A percentile compares a stretch with the other conserved stretches of the same genome.
Conservation (phyloP, 2,113 vertebrate genomes). For the Arvicanthis niloticus region DNA sequence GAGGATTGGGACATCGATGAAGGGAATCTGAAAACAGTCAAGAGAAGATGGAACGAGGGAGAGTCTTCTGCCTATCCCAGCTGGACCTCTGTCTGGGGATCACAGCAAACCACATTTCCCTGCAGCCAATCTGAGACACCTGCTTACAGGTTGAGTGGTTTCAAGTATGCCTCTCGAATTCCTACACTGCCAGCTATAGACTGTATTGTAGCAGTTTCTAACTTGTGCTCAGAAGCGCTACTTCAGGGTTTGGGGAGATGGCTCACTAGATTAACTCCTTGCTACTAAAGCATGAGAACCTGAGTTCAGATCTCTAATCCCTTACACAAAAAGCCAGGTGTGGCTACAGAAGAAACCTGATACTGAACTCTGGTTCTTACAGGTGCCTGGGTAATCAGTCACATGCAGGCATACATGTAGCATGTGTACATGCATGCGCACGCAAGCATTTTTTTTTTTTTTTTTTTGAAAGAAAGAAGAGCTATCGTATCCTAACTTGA, state of each 20-base stretch:
- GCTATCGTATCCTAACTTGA: neutral
- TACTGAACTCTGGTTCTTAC: too few species aligned
- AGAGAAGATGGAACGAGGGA: neutral
- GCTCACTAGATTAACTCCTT: neutral
- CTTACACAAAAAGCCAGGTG: neutral
- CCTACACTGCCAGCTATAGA: neutral
- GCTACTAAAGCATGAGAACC: neutral
- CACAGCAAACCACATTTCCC: neutral
- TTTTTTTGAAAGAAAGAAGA: neutral
- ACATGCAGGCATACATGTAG: too few species aligned
- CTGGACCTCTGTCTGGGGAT: neutral
- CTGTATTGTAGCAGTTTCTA: neutral
- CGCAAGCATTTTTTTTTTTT: too few species aligned
- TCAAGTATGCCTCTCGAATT: neutral
- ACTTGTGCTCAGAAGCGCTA: neutral
- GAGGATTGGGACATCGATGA: neutral
- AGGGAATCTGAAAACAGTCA: neutral
- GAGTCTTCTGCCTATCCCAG: rapidly evolving
- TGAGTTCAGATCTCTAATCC: neutral
- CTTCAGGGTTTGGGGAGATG: neutral
- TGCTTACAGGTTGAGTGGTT: neutral
- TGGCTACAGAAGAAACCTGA: too few species aligned
- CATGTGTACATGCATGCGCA: neutral
- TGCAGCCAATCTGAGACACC: neutral
- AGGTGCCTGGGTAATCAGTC: neutral